Base-by-base conservation (phyloP, 2,113 vertebrate species). In the Tylochromis polylepis region DNA sequence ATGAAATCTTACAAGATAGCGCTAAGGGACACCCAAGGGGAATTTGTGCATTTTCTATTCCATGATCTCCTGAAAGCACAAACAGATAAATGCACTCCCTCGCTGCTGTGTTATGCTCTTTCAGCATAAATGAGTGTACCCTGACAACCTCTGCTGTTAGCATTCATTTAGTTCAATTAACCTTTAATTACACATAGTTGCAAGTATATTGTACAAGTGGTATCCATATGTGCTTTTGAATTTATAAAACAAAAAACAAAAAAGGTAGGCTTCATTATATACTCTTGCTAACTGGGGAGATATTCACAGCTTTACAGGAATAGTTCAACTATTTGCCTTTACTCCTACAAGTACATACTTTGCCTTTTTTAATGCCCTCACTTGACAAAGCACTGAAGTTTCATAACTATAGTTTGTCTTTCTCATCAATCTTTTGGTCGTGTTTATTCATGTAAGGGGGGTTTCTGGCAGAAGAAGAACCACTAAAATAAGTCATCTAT, bases 1-100 rank as follows among this genome's bases (percentile, higher is more conserved):
- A 82, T n/a, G 49, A 82, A 77, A 88, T 85, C 60, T 36, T 65
- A 81, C 43, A 43, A 51, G 57, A 85, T 36, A 46, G 56, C 82
- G 6, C 31, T 81, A 56, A 85, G 65, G 75, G 57, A 85, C 70
- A 80, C 62, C 78, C 2, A 16, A 86, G 79, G 83, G 38, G 77
- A 15, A 60, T 82, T 85, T 80, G 41, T 65, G 56, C 46, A 70
- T 86, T 86, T 84, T 57, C 38, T 56, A 14, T 53, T 78, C 79
- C 5, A 12, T 53, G 51, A 72, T 77, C 4, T 80, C 46, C 79
- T 56, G 65, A 51, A 79, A 87, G 49, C 85, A 67, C 79, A 83
- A 55, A 85, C 34, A 88, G 20, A 81, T 11, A n/a, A 57, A 81
- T 46, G 16, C 65, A 22, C 46, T 65, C 49, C 8, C 27, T 65